Percentiles rank a stretch among this genome's conserved stretches.
Evolutionary conservation across 2,113 vertebrate genomes (phyloP).

Genomic region (Tyrannus savana): DNA sequence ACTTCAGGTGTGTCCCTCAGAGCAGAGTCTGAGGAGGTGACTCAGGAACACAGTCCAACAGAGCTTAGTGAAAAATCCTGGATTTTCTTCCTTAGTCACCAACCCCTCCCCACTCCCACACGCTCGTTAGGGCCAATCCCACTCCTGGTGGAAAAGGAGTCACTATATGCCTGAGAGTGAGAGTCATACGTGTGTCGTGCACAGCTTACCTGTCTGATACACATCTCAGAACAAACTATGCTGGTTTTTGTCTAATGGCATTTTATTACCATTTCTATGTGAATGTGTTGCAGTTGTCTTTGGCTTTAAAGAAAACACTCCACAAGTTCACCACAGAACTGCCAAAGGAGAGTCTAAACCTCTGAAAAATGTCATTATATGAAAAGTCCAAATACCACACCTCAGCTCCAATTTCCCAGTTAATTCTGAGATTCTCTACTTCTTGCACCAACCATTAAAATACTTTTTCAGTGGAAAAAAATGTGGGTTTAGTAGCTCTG

Average conservation of each 20-base stretch:
- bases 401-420: not conserved
- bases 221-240: not conserved
- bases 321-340: not conserved
- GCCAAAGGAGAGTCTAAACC: not conserved
- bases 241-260: not conserved
- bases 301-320: not conserved
- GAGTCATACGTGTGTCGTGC: fast-evolving
- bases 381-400: not conserved
- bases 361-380: not conserved
- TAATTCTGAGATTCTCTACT: not conserved
- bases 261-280: not conserved
- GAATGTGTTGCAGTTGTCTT: not conserved
- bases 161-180: not conserved
- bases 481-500: not conserved
- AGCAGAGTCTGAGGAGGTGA: not conserved
- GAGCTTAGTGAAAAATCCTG: not conserved
- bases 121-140: not conserved
- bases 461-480: not conserved
- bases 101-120: not conserved
- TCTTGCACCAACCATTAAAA: not conserved
- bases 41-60: not conserved
- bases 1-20: not conserved
- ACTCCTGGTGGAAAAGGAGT: not conserved
- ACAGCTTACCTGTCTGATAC: not conserved
- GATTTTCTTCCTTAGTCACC: not conserved